Evolutionary conservation across 2,888 invertebrate genomes (phyloP).

Genomic region (Macroteleia sp.): DNA sequence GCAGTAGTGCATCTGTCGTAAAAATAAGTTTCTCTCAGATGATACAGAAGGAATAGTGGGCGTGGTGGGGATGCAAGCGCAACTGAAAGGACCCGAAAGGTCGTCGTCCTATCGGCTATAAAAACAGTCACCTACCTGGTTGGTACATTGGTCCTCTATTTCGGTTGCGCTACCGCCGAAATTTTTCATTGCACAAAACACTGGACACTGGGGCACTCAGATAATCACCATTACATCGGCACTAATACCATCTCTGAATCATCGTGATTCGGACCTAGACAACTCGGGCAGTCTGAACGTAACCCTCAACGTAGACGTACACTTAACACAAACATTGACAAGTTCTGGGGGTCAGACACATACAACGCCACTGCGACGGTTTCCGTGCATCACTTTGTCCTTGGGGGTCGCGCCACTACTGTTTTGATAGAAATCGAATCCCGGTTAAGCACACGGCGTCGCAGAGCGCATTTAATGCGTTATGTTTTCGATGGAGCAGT

Average conservation of each 20-base stretch:
- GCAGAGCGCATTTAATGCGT: conserved; percentile 61
- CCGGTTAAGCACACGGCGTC: conserved; percentile 25
- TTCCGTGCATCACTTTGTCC: conserved; percentile 28
- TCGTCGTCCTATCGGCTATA: conserved; percentile 58
- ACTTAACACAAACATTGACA: conserved; percentile 56
- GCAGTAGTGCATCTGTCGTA: neutral
- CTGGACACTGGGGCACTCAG: conserved; percentile 74
- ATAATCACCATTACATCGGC: conserved; percentile 68
- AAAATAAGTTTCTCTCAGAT: conserved; percentile 43
- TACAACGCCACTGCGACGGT: conserved; percentile 1
- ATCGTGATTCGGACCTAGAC: conserved; percentile 25
- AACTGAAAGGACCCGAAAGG: conserved; percentile 60
- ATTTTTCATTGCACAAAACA: conserved; percentile 81
- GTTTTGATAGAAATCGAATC: conserved; percentile 39
- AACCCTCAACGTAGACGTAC: conserved; percentile 46
- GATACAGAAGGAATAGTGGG: conserved; percentile 65
- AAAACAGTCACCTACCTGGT: conserved; percentile 80
- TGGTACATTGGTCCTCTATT: conserved; percentile 82
- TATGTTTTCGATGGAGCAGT: conserved; percentile 78
- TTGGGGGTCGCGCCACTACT: conserved; percentile 48
- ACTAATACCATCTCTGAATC: conserved; percentile 50
- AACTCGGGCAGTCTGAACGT: conserved; percentile 51
- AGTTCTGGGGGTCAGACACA: conserved; percentile 34
- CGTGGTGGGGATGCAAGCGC: conserved; percentile 70
- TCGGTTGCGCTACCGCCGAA: conserved; percentile 71